A percentile compares a stretch with the other conserved stretches of the same genome.
phyloP scores from a whole-genome alignment of 35 echinoderm and acorn worm species.

The Ptychodera flava region DNA sequence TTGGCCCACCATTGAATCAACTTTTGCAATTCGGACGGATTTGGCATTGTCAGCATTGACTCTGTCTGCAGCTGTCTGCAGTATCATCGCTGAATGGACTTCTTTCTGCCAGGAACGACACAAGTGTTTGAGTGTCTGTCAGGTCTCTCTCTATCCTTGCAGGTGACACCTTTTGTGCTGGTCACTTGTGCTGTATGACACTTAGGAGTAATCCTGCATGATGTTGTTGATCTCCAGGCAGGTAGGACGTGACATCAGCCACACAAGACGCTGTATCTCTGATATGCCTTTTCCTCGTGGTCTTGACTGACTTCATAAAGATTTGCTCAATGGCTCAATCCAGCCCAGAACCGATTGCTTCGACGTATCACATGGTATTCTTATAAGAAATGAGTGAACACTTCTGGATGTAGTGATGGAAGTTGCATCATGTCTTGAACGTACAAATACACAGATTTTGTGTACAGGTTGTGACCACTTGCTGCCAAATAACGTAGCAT shows the following conservation, averaged over 20 bases:
- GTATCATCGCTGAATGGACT: neutral
- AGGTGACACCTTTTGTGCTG: neutral
- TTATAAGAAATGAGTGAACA: neutral
- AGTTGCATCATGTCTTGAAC: neutral
- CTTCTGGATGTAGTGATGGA: neutral
- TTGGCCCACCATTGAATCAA: slow-evolving; percentile 6
- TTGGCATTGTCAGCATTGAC: neutral
- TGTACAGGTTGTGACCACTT: slow-evolving; percentile 24
- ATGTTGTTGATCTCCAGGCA: neutral
- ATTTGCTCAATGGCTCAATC: neutral
- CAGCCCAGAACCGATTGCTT: neutral
- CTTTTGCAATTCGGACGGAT: neutral
- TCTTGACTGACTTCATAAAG: neutral
- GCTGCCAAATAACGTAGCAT: slow-evolving; percentile 32
- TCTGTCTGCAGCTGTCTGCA: neutral
- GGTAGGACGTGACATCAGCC: neutral
- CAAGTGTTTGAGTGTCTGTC: neutral
- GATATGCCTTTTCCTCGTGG: neutral
- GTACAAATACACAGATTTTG: slow-evolving; percentile 5
- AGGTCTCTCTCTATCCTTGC: neutral
- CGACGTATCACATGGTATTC: neutral
- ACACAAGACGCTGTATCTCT: neutral
- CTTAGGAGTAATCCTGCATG: neutral
- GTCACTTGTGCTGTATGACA: neutral
- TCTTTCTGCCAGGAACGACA: neutral